Evolutionary conservation across 1,140 invertebrate genomes (phyloP).

Genomic region (Globodera ellingtonae): DNA sequence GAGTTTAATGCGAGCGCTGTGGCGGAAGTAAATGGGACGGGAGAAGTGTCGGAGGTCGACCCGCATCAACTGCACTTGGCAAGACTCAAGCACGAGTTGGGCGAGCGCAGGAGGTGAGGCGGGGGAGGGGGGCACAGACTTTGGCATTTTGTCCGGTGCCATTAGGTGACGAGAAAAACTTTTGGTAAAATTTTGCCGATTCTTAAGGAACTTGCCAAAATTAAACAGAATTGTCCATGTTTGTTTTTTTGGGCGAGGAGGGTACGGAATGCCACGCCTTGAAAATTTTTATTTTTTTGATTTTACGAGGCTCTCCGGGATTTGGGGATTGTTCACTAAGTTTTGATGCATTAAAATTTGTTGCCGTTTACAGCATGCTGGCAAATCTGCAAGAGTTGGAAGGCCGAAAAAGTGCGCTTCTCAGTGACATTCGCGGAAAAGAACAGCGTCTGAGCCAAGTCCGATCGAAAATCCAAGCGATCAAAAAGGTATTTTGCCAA

Average conservation of each 20-base stretch:
- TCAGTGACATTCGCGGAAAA: slow-evolving; percentile 41
- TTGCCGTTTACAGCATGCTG: slow-evolving; percentile 19
- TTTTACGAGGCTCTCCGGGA: background rate
- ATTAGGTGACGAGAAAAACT: background rate
- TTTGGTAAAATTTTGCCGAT: too few species aligned
- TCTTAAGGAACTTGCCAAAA: too few species aligned
- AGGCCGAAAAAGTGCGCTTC: slow-evolving; percentile 41
- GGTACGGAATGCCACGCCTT: background rate
- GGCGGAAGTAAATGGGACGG: slow-evolving; percentile 2
- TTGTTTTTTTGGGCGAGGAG: too few species aligned
- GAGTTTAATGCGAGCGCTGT: slow-evolving; percentile 30
- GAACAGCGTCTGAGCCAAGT: slow-evolving; percentile 38
- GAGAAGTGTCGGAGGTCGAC: slow-evolving; percentile 17
- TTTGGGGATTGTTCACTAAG: too few species aligned
- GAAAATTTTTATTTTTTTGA: background rate
- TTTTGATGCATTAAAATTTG: too few species aligned
- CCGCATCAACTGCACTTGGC: slow-evolving; percentile 38
- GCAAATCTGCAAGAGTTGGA: slow-evolving; percentile 41
- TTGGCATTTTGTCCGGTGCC: background rate
- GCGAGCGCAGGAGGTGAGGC: slow-evolving; percentile 37
- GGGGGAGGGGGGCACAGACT: background rate
- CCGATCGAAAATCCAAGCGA: slow-evolving; percentile 17
- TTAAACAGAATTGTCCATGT: too few species aligned
- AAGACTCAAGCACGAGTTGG: slow-evolving; percentile 34
- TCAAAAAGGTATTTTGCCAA: slow-evolving; percentile 30